Conservation (phyloP, 2,113 vertebrate genomes). For the Xyliphius kryptos region DNA sequence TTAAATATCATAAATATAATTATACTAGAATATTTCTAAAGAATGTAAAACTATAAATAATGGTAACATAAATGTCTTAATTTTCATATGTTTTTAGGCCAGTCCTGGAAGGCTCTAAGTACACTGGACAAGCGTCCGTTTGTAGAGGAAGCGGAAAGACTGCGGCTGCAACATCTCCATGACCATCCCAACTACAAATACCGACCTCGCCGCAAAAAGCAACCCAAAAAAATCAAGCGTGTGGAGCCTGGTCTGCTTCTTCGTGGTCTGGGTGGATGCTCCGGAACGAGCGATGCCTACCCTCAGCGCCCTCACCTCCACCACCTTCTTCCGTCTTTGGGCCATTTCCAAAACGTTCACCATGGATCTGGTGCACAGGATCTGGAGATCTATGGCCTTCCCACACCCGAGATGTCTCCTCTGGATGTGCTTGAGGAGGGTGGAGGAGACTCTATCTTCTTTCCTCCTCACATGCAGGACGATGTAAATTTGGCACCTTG, state of each 20-base stretch:
- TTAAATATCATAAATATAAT: too few relatives aligned
- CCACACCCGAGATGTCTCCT: constrained; percentile 97
- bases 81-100: constrained; percentile 64
- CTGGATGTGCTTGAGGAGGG: constrained; percentile 88
- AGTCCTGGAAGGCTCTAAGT: constrained; percentile 88
- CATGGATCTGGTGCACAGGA: constrained; percentile 61
- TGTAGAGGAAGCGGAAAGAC: constrained; percentile 89
- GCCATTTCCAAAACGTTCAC: constrained; percentile 78
- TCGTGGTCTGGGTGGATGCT: constrained; percentile 71
- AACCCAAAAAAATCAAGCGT: constrained; percentile 89
- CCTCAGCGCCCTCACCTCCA: constrained; percentile 63
- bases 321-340: constrained; percentile 69
- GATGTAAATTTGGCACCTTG: constrained; percentile 75
- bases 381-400: constrained; percentile 86
- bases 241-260: constrained; percentile 84
- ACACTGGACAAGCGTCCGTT: constrained; percentile 86
- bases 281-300: constrained; percentile 54
- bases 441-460: constrained; percentile 84
- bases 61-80: not conserved
- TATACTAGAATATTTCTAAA: too few relatives aligned
- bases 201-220: constrained; percentile 92
- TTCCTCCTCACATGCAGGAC: constrained; percentile 88
- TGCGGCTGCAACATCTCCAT: constrained; percentile 90
- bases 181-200: constrained; percentile 99
- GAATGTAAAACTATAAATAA: too few relatives aligned